Conservation (phyloP, 2,797 vertebrate species). For the Bradypus variegatus region DNA sequence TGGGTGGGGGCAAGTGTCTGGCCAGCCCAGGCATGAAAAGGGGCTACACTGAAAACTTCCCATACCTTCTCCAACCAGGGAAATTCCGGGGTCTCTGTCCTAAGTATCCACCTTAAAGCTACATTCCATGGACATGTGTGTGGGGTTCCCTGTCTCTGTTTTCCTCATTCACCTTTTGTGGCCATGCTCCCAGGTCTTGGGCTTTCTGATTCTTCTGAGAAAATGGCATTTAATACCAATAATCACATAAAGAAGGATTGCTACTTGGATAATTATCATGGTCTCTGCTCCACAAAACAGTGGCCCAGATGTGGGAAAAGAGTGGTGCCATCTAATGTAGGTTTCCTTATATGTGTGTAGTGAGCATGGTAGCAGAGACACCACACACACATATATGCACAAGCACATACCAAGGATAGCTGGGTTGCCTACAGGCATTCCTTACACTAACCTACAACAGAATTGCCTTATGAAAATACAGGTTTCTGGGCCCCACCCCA, state of each 20-base stretch:
- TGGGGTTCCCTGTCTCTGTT: not conserved
- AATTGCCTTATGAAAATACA: conserved; percentile 14
- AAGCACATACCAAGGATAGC: not conserved
- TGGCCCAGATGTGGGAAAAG: not conserved
- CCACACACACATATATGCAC: not conserved
- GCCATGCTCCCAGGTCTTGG: not conserved
- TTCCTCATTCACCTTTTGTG: not conserved
- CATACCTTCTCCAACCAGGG: not conserved
- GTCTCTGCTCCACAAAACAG: not conserved
- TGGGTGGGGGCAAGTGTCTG: conserved; percentile 45
- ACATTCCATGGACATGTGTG: not conserved
- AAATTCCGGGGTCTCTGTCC: not conserved
- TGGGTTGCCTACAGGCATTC: not conserved
- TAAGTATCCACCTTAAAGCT: not conserved
- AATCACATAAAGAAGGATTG: not conserved
- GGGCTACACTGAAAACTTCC: not conserved
- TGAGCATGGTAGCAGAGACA: not conserved
- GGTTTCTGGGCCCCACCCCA: not conserved
- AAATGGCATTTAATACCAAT: not conserved
- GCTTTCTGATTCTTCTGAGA: not conserved
- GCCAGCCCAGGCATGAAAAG: not conserved
- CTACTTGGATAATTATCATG: not conserved
- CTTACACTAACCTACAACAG: not conserved
- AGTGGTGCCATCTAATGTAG: not conserved
- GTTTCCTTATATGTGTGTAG: not conserved